These are phyloP conservation scores for Polia nebulosa DNA, from an alignment of 2,888 invertebrate genomes.

Conservation along the genomic window DNA sequence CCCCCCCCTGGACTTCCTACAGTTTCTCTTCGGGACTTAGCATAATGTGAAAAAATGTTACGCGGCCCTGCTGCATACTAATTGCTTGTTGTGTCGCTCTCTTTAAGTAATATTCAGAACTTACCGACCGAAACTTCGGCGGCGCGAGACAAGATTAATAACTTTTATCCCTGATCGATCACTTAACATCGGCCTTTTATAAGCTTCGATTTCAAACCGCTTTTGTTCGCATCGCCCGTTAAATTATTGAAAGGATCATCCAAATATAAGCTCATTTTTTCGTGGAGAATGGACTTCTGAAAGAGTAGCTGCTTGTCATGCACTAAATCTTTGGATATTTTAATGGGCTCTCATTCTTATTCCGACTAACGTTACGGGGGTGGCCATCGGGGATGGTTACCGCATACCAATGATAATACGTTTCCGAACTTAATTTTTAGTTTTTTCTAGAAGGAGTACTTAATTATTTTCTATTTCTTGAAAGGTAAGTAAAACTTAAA, in stretches of 20 bases:
- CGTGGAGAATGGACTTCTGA: constrained; percentile 68
- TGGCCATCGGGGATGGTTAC: constrained; percentile 76
- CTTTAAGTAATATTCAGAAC: constrained; percentile 82
- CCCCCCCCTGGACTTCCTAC: constrained; percentile 81
- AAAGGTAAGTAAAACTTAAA: constrained; percentile 49
- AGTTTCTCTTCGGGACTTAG: constrained; percentile 88
- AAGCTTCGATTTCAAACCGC: constrained; percentile 79
- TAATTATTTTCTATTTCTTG: constrained; percentile 50
- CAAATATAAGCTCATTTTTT: constrained; percentile 74
- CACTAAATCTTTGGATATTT: constrained; percentile 82
- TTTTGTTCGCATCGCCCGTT: constrained; percentile 71
- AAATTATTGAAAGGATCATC: constrained; percentile 67
- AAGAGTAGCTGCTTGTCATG: constrained; percentile 81
- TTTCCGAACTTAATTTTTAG: constrained; percentile 60
- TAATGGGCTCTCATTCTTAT: constrained; percentile 88
- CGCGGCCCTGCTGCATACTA: constrained; percentile 88
- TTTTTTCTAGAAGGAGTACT: constrained; percentile 27
- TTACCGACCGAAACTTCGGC: constrained; percentile 82
- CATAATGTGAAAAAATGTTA: constrained; percentile 90
- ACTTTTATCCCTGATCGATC: constrained; percentile 88
- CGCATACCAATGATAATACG: constrained; percentile 79
- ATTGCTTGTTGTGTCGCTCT: constrained; percentile 88
- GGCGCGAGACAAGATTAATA: constrained; percentile 86
- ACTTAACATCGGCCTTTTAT: constrained; percentile 83
- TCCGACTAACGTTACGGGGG: constrained; percentile 80